A percentile compares a stretch with the other conserved stretches of the same genome.
phyloP scores from a whole-genome alignment of 2,797 vertebrate species.

The Ceryle rudis region DNA sequence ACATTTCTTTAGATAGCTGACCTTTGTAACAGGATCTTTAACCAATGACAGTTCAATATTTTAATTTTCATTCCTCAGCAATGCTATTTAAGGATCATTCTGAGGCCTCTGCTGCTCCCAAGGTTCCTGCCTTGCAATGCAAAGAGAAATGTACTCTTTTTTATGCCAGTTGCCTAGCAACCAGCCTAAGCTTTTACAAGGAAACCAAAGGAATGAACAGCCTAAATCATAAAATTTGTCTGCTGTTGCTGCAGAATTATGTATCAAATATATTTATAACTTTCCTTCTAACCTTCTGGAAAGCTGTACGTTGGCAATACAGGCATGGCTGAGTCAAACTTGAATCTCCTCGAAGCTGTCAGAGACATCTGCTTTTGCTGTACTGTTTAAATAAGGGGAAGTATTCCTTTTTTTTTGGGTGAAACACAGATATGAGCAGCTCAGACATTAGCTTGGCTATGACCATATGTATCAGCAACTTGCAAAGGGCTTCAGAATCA shows the following conservation, averaged over 20 bases:
- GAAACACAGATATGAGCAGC: neutral
- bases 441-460: neutral
- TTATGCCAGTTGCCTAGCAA: slow-evolving; percentile 81
- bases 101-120: slow-evolving; percentile 65
- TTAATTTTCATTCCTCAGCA: slow-evolving; percentile 56
- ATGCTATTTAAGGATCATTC: slow-evolving; percentile 80
- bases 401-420: neutral
- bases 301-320: slow-evolving; percentile 10
- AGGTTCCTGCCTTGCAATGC: slow-evolving; percentile 58
- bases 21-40: slow-evolving; percentile 68
- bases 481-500: neutral
- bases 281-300: slow-evolving; percentile 55
- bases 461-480: neutral
- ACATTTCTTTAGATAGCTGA: slow-evolving; percentile 26
- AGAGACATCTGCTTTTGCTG: slow-evolving; percentile 30
- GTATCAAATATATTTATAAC: slow-evolving; percentile 54
- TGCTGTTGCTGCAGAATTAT: slow-evolving; percentile 57
- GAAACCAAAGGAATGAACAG: slow-evolving; percentile 70
- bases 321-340: slow-evolving; percentile 28
- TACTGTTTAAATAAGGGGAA: neutral
- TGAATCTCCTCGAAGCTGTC: slow-evolving; percentile 28
- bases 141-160: slow-evolving; percentile 69
- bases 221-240: slow-evolving; percentile 68
- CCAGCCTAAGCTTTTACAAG: slow-evolving; percentile 74
- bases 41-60: slow-evolving; percentile 71